Evolutionary conservation across 2,797 vertebrate genomes (phyloP), one percentile per base, ranked within the genome.

Genomic region (Gouania willdenowi): DNA sequence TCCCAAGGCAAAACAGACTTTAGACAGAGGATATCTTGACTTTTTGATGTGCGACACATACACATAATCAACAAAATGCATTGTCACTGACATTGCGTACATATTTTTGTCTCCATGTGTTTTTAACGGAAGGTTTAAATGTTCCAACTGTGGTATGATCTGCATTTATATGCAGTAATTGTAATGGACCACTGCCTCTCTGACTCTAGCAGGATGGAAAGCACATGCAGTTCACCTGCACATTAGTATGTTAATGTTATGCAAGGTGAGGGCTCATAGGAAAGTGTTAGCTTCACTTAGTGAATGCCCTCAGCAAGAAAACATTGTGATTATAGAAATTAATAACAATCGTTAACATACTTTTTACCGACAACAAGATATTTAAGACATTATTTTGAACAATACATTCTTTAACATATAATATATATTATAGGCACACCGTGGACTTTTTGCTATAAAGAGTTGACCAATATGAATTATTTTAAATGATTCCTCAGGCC

Each of bases 1-100:
- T 66, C 65, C 59, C 42, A 22, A 26, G 75, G 67, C 62, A 61
- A 47, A 71, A 71, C 38, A 53, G 66, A 47, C 41, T n/a, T n/a
- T 26, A 1, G 1, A 11, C n/a, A 33, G 17, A 44, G 23, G 19
- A 25, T 19, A 26, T 48, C 26, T n/a, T 43, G 36, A 12, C 10
- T 51, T 36, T 51, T 47, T 53, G 31, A 70, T 9, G 9, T 45
- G 38, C 45, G 48, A 24, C 19, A 20, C 29, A 33, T 20, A 35
- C 26, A 18, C 28, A 28, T 4, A 6, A 12, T 8, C 24, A 4
- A n/a, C 24, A 12, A 5, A 26, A 8, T 31, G 19, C 26, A 33
- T 34, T 21, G 22, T 12, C 3, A n/a, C 10, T 19, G n/a, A n/a
- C n/a, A n/a, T n/a, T n/a, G n/a, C n/a, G 19, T 8, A 11, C 2